Conservation (phyloP, 2,797 vertebrate genomes). For the Lemur catta region DNA sequence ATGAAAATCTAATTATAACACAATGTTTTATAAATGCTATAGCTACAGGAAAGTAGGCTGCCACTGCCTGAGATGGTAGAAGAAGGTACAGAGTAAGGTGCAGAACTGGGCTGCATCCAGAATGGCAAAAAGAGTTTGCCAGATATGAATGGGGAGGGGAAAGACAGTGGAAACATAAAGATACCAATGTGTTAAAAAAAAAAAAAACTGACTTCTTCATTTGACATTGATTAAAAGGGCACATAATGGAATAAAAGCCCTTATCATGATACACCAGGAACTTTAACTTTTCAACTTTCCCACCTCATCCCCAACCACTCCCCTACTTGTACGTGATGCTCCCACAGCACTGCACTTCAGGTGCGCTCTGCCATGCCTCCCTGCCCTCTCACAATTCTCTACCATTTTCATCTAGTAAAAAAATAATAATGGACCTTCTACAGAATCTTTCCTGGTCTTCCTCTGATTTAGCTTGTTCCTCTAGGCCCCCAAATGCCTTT, state of each 20-base stretch:
- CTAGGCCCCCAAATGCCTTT: background rate
- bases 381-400: background rate
- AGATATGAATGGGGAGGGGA: background rate
- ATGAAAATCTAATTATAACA: background rate
- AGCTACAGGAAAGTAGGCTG: background rate
- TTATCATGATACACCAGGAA: background rate
- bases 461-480: background rate
- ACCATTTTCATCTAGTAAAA: background rate
- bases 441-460: background rate
- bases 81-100: background rate
- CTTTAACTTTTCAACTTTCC: background rate
- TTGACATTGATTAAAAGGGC: background rate
- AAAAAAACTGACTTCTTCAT: background rate
- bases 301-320: background rate
- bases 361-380: background rate
- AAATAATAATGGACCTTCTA: background rate
- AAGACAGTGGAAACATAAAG: background rate
- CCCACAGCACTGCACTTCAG: background rate
- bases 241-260: background rate
- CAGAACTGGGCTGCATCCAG: background rate
- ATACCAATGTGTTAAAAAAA: background rate
- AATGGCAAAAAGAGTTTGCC: background rate
- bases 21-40: background rate
- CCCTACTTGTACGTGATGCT: fast-evolving
- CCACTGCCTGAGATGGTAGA: background rate